Base-by-base conservation (phyloP, 1,140 invertebrate species). In the Philotrypesis tridentata region DNA sequence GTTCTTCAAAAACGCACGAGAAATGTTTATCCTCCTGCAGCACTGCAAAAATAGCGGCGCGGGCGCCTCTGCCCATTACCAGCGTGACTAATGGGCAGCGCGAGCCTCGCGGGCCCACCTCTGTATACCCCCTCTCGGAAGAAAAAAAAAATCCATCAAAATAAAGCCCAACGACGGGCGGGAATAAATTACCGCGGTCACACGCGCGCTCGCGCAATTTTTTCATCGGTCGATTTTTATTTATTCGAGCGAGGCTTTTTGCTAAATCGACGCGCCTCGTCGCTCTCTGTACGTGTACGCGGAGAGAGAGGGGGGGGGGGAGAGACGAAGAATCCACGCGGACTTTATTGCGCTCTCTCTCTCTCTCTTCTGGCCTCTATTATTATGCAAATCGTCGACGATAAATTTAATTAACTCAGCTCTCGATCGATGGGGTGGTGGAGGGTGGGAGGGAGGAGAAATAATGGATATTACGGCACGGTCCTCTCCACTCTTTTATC, bases 141-240 rank as follows among this genome's bases (percentile, higher is more conserved):
- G n/a, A n/a, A n/a, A n/a, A n/a, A n/a, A n/a, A 80, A 29, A 75
- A 67, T 77, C 43, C 40, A 70, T 31, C 25, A 48, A 70, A 78
- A 70, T 43, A 70, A 78, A 70, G 14, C 23, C 12, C n/a, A 31
- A 21, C 11, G 25, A 67, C 25, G 25, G 4, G 31, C 37, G 25
- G 29, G 48, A 55, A 55, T 55, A 55, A 5, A 55, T 55, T 55
- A 71, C 43, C 23, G 31, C 25, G 55, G 29, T 17, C 14, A 29
- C 11, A n/a, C 0, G 12, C 9, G 9, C 3, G 3, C 25, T 25
- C 4, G 17, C 14, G 6, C 27, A 29, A 60, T 23, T 3, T 72
- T 40, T n/a, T 79, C 37, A 71, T 37, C 60, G n/a, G n/a, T 5
- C 37, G 21, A 48, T 23, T 70, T 48, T 78, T 68, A 68, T 67